Percentiles rank a stretch among this genome's conserved stretches.
These are phyloP conservation scores for Pterocles burchelli DNA, from an alignment of 2,113 vertebrate genomes.

Conservation along the genomic window DNA sequence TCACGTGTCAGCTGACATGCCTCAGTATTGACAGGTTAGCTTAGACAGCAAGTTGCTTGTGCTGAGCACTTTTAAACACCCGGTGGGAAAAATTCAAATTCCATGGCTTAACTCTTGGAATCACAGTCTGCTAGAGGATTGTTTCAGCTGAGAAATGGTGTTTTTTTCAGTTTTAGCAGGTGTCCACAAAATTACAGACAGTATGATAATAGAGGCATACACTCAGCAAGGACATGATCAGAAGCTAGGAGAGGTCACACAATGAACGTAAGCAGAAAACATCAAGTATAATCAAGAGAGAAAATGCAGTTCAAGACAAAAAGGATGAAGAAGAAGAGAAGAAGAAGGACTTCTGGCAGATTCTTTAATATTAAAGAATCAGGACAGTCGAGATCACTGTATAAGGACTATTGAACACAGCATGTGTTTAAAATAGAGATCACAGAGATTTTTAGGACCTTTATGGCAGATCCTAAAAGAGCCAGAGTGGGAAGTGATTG, in stretches of 20 bases:
- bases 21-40: constrained; percentile 65
- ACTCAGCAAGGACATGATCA: constrained; percentile 49
- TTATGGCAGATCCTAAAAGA: not conserved
- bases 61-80: constrained; percentile 57
- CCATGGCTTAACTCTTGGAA: constrained; percentile 41
- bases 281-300: constrained; percentile 33
- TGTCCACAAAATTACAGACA: constrained; percentile 43
- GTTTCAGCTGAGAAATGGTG: constrained; percentile 53
- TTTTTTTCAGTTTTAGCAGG: constrained; percentile 59
- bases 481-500: not conserved
- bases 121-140: constrained; percentile 51
- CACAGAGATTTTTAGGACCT: not conserved
- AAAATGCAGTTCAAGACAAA: constrained; percentile 28
- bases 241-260: constrained; percentile 41
- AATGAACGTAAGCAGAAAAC: constrained; percentile 52
- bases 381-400: not conserved
- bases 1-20: constrained; percentile 54
- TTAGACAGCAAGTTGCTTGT: constrained; percentile 65
- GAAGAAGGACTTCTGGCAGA: not conserved
- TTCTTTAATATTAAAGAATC: not conserved
- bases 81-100: constrained; percentile 66
- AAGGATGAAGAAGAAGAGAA: not conserved
- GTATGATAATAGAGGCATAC: constrained; percentile 53
- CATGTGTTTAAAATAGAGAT: not conserved
- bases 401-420: not conserved